Base-by-base conservation (phyloP, 2,113 vertebrate genomes). In the Malurus cyaneus region DNA sequence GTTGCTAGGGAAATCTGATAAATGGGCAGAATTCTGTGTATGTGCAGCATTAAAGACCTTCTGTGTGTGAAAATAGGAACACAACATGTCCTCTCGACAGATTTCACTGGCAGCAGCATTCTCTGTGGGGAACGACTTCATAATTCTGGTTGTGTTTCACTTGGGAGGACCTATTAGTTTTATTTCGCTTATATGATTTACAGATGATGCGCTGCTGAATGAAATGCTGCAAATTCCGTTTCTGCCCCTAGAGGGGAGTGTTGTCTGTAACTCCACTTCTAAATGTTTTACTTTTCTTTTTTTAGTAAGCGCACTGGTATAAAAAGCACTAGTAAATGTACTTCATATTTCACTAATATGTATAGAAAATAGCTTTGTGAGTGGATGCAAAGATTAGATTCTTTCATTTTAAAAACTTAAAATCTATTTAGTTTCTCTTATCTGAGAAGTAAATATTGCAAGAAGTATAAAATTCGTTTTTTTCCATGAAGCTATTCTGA, bases 241-340 rank as follows among this genome's bases (percentile, higher is more conserved):
- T 79, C 26, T 72, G 39, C 94, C 95, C 76, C 94, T 95, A 96
- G 95, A 96, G 88, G 96, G 95, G 11, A 92, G 94, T 62, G 53
- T 97, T 97, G 95, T 86, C 92, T 3, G 4, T 13, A 69, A 17
- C 14, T 8, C 24, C 50, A 34, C 67, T 85, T 87, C 18, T 3
- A 64, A 61, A n/a, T 44, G 12, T 44, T 74, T 53, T 31, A 12
- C 11, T 70, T 54, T 31, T 6, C 32, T 53, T 53, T 79, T 46
- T 62, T 41, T 1, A 8, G 15, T 44, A 64, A 54, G 36, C 71
- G 5, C 5, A 5, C 20, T 36, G 16, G 8, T 61, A 36, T 54
- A 50, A 86, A 66, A 79, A 70, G 12, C 28, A 5, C 15, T 54
- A 46, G 42, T 24, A 65, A 78, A 23, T 25, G 18, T 19, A 13